Evolutionary conservation across 2,113 vertebrate genomes (phyloP).

Genomic region (Mustela lutreola): DNA sequence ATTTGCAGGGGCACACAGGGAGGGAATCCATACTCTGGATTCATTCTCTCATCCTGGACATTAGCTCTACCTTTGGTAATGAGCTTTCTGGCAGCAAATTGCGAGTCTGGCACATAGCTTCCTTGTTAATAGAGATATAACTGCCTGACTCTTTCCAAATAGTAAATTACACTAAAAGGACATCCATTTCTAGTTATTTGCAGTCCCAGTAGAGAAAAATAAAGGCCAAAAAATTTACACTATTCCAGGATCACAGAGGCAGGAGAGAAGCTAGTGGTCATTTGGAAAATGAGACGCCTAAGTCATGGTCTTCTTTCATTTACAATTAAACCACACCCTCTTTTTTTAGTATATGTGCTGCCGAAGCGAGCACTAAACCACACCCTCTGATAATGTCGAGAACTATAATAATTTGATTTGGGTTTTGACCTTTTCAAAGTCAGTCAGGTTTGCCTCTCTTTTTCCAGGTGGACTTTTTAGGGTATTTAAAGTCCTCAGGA

Average conservation of each 20-base stretch:
- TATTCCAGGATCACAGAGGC: slow-evolving; percentile 10
- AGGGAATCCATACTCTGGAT: background rate
- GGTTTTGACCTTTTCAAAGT: slow-evolving; percentile 55
- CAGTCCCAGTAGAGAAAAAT: slow-evolving; percentile 41
- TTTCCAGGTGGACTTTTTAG: background rate
- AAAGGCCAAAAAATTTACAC: background rate
- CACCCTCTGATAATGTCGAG: slow-evolving; percentile 34
- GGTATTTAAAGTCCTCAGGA: slow-evolving; percentile 18
- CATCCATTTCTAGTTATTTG: slow-evolving; percentile 68
- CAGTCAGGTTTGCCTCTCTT: background rate
- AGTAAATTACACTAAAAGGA: slow-evolving; percentile 57
- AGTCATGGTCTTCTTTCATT: background rate
- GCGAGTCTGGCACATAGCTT: background rate
- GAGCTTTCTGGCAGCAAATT: slow-evolving; percentile 64
- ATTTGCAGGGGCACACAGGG: background rate
- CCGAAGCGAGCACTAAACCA: no score
- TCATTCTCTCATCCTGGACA: slow-evolving; percentile 21
- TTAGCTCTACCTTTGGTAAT: slow-evolving; percentile 64
- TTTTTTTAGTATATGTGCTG: no score
- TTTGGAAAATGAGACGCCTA: slow-evolving; percentile 40
- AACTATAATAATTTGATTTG: slow-evolving; percentile 31
- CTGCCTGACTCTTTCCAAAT: slow-evolving; percentile 63
- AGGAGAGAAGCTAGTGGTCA: slow-evolving; percentile 35
- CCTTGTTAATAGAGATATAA: slow-evolving; percentile 62
- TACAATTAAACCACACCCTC: slow-evolving; percentile 34